A percentile compares a stretch with the other conserved stretches of the same genome.
phyloP scores from a whole-genome alignment of 2,113 vertebrate species.

The Seriola quinqueradiata region DNA sequence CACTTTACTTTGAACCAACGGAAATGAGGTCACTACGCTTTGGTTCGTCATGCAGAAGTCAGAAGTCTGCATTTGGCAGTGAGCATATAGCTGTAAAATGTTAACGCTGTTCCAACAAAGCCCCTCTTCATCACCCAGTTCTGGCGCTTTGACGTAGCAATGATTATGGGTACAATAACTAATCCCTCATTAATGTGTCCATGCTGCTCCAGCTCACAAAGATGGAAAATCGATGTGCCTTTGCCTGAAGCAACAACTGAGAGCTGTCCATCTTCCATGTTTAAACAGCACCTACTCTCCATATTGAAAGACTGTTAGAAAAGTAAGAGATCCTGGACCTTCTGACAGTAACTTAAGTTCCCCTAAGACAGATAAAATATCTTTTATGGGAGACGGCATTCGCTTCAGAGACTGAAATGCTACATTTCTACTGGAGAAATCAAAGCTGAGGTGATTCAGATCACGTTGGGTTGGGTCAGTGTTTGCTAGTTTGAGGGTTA shows the following conservation, averaged over 20 bases:
- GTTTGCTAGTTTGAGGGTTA: slow-evolving; percentile 37
- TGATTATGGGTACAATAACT: slow-evolving; percentile 59
- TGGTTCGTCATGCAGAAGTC: slow-evolving; percentile 40
- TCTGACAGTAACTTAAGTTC: slow-evolving; percentile 32
- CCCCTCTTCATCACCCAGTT: slow-evolving; percentile 42
- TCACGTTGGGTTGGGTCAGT: slow-evolving; percentile 30
- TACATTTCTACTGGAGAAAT: slow-evolving; percentile 5
- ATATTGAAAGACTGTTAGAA: slow-evolving; percentile 25
- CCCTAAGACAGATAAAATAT: not conserved
- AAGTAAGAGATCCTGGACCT: slow-evolving; percentile 32
- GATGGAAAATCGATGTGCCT: slow-evolving; percentile 72
- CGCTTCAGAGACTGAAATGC: slow-evolving; percentile 4
- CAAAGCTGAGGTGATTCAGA: slow-evolving; percentile 45
- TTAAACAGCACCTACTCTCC: slow-evolving; percentile 40
- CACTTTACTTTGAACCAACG: slow-evolving; percentile 23
- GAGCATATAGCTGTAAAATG: slow-evolving; percentile 7
- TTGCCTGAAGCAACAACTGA: slow-evolving; percentile 59
- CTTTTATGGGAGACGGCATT: slow-evolving; percentile 4
- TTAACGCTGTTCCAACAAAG: slow-evolving; percentile 35
- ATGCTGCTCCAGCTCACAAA: slow-evolving; percentile 33
- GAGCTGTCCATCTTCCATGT: slow-evolving; percentile 57
- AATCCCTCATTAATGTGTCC: slow-evolving; percentile 73
- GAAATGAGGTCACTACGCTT: slow-evolving; percentile 36
- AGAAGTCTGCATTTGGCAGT: slow-evolving; percentile 39
- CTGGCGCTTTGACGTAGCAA: slow-evolving; percentile 56